phyloP scores from a whole-genome alignment of 2,888 invertebrate genomes.

The Sympetrum striolatum region DNA sequence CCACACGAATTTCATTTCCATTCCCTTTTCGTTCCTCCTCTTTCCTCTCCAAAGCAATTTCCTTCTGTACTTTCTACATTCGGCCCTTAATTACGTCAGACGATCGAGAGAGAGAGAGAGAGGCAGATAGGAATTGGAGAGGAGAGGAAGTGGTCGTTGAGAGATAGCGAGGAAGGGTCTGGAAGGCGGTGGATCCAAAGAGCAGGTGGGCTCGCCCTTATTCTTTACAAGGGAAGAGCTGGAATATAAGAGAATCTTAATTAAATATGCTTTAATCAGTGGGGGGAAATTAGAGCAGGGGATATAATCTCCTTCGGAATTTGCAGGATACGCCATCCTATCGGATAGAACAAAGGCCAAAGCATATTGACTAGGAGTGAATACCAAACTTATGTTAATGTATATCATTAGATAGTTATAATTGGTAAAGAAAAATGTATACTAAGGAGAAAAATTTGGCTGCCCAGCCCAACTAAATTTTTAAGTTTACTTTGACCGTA shows the following conservation, averaged over 20 bases:
- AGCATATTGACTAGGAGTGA: too few relatives aligned
- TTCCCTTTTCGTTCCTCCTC: conserved; percentile 44
- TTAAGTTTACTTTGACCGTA: too few relatives aligned
- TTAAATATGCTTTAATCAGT: conserved; percentile 50
- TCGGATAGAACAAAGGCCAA: too few relatives aligned
- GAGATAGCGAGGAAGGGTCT: not conserved
- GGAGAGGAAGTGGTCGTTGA: not conserved
- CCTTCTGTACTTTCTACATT: conserved; percentile 50
- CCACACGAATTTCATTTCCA: conserved; percentile 47
- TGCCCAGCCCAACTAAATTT: too few relatives aligned
- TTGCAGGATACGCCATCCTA: too few relatives aligned
- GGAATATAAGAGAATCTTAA: conserved; percentile 47
- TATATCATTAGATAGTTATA: too few relatives aligned
- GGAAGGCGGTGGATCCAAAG: conserved; percentile 12
- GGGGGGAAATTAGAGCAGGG: conserved; percentile 47
- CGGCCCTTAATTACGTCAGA: conserved; percentile 48
- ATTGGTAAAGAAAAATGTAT: too few relatives aligned
- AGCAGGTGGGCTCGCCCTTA: conserved; percentile 6
- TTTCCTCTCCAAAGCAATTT: conserved; percentile 47
- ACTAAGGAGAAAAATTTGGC: too few relatives aligned
- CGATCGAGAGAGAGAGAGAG: conserved; percentile 45
- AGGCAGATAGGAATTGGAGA: conserved; percentile 44
- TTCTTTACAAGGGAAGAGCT: conserved; percentile 33
- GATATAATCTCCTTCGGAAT: too few relatives aligned
- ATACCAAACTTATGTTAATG: too few relatives aligned